Base-by-base conservation (phyloP, 2,888 invertebrate genomes). In the Ernsta delagoae region DNA sequence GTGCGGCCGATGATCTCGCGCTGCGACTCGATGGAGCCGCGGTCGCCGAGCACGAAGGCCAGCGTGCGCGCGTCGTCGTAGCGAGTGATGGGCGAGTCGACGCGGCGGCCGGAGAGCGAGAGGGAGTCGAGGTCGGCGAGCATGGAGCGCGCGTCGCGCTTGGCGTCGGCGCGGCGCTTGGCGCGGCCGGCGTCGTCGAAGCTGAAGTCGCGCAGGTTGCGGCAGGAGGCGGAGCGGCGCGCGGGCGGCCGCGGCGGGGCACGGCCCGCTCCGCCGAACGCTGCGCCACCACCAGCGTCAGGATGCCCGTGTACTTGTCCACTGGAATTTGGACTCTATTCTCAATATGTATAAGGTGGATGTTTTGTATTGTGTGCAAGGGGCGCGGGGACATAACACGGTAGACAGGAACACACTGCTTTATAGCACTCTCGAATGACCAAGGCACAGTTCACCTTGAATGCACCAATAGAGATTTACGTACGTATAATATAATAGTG, bases 161-260 rank as follows among this genome's bases (percentile, higher is more conserved):
- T 59, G 71, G 72, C 65, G 79, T 80, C 77, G 24, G 45, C 45
- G 61, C 94, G 91, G 64, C 94, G 95, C 81, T 95, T 95, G 75
- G 95, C 95, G 78, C 95, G 94, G 66, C 95, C 96, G 67, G 95
- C 94, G 78, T 95, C 96, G 84, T 96, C 96, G 87, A 96, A 96
- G 87, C 95, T 96, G 84, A 95, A 96, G 85, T 96, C 96, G 83
- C 96, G 96, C 72, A 97, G 94, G 83, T 97, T 97, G 88, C 96
- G 96, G 88, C 97, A 97, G 81, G 97, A 97, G 78, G 96, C 96
- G 84, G 97, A 97, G 82, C 97, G 96, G 74, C 96, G 96, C 96
- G 97, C 96, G 71, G 94, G 86, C 80, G 94, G 93, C 74, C 90
- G 88, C 83, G 83, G 86, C 81, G 71, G 87, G 93, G 95, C 1